Conservation (phyloP, 2,113 vertebrate species). For the Hippocampus mohnikei region DNA sequence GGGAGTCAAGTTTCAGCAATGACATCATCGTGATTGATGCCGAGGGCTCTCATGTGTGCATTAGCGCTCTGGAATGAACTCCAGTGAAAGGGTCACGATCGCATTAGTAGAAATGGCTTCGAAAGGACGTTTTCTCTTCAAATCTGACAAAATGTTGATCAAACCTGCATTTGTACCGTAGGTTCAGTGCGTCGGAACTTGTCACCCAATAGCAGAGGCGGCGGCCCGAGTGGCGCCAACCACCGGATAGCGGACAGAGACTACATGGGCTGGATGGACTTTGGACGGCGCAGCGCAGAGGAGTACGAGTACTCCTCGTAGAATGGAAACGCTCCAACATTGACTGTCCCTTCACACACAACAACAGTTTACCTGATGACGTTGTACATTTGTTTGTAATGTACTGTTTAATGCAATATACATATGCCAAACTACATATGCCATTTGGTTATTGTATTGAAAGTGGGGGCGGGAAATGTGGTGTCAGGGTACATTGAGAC, state of each 20-base stretch:
- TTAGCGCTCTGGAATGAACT: not conserved
- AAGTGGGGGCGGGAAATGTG: constrained; percentile 27
- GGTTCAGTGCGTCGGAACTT: constrained; percentile 82
- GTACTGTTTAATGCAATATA: constrained; percentile 75
- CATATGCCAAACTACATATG: constrained; percentile 81
- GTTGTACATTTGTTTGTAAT: constrained; percentile 83
- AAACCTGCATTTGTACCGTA: constrained; percentile 32
- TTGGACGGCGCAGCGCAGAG: constrained; percentile 91
- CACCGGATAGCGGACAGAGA: constrained; percentile 94
- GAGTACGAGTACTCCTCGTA: constrained; percentile 91
- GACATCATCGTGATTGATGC: not conserved
- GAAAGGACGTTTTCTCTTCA: not conserved
- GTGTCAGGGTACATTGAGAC: constrained; percentile 41
- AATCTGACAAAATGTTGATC: not conserved
- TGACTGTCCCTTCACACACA: constrained; percentile 37
- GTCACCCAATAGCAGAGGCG: constrained; percentile 74
- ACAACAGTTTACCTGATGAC: constrained; percentile 77
- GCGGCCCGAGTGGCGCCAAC: constrained; percentile 73
- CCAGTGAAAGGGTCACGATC: not conserved
- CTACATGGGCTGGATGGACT: constrained; percentile 99
- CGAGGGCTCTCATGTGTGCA: not conserved
- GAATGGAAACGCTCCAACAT: constrained; percentile 25
- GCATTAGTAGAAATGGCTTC: not conserved
- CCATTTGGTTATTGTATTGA: constrained; percentile 51
- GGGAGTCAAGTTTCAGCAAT: not conserved